Base-by-base conservation (phyloP, 2,888 invertebrate species). In the Leptinotarsa rubiginosa region DNA sequence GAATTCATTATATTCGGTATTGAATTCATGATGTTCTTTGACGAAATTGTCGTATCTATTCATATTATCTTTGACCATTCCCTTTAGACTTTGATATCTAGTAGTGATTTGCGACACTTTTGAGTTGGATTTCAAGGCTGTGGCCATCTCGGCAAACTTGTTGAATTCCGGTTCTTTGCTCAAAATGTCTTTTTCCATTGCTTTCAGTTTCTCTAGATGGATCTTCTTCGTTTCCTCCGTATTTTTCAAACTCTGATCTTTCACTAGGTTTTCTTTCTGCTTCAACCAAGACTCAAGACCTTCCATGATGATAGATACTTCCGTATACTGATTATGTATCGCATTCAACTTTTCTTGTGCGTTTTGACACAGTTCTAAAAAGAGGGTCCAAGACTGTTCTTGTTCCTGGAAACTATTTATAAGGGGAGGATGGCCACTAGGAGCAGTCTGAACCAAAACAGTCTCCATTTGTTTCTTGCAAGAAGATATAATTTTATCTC, bases 171-270 rank as follows among this genome's bases (percentile, higher is more conserved):
- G 88, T 64, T 91, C 91, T 84, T 94, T 94, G 0, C 91, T 89
- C 3, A 89, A 85, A 66, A 97, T 92, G 83, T 94, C 95, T 75
- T 90, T 90, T 83, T 94, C 92, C 73, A 95, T 89, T 65, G 90
- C 89, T 80, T 92, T 92, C 0, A 97, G 89, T 86, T 95, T 95
- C 71, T 93, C 92, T 70, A 96, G 88, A 87, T 97, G 95, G 12
- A 90, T 90, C 77, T 92, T 90, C 87, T 98, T 98, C 2, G 95
- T 92, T 80, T 95, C 95, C 49, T 95, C 92, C 4, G 94, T 95
- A 83, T 93, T 96, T 87, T 95, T 96, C 2, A 97, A 90, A 79
- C 95, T 95, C 87, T 96, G 96, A 85, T 97, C 96, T 87, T 97
- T 95, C 0, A 97, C 92, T 85, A 94, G 93, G 67, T 91, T 91